These are phyloP conservation scores for Misgurnus mizolepis DNA, from an alignment of 2,113 vertebrate genomes.

Conservation along the genomic window DNA sequence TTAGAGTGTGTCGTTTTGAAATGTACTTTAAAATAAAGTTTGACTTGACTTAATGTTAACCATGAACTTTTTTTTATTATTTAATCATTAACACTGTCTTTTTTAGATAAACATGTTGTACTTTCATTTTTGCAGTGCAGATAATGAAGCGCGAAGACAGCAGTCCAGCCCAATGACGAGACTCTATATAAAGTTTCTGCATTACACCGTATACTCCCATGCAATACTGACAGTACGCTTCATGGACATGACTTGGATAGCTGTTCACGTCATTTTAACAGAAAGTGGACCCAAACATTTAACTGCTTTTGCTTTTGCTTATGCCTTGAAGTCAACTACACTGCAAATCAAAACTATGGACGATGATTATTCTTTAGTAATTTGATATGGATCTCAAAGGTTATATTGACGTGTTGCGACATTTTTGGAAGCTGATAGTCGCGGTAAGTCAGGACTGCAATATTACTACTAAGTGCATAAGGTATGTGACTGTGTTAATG, in stretches of 20 bases:
- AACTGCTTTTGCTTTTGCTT: neutral
- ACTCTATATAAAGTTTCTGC: neutral
- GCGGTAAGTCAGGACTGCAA: neutral
- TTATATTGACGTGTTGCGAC: too few relatives aligned
- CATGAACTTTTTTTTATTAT: too few relatives aligned
- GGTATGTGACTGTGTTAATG: too few relatives aligned
- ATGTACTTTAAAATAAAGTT: too few relatives aligned
- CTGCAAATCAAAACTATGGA: too few relatives aligned
- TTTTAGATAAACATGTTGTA: neutral
- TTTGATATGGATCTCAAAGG: neutral
- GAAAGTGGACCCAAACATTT: neutral
- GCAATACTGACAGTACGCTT: neutral
- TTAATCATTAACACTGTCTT: too few relatives aligned
- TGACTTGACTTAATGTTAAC: too few relatives aligned
- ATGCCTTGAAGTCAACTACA: neutral
- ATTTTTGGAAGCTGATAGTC: neutral
- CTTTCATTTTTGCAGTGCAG: neutral
- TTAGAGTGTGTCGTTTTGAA: too few relatives aligned
- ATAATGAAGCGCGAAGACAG: too few relatives aligned
- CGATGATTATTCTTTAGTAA: neutral
- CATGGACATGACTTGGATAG: too few relatives aligned
- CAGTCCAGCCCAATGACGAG: slow-evolving; percentile 1
- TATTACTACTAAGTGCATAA: too few relatives aligned
- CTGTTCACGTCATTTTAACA: too few relatives aligned
- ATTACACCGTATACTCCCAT: neutral